A percentile compares a stretch with the other conserved stretches of the same genome.
These are phyloP conservation scores for Sphaeridia pumilis DNA, from an alignment of 2,888 invertebrate species.

Conservation along the genomic window DNA sequence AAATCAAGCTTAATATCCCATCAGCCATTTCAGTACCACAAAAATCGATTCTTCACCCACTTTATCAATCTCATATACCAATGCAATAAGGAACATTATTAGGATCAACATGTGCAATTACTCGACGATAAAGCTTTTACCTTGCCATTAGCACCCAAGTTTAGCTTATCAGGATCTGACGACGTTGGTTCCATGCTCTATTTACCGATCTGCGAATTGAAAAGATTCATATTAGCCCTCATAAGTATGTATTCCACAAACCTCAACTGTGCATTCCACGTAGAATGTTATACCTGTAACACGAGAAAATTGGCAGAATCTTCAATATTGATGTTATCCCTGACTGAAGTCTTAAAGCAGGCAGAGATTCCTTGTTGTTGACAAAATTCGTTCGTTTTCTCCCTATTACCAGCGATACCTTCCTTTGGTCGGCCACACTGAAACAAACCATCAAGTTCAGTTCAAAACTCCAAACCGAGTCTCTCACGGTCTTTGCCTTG, in stretches of 20 bases:
- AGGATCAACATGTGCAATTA: conserved; percentile 29
- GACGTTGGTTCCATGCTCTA: conserved; percentile 34
- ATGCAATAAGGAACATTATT: background rate
- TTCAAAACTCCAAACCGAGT: no score
- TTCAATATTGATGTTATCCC: conserved; percentile 91
- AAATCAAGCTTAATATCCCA: no score
- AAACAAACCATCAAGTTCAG: no score
- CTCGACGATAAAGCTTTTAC: conserved; percentile 17
- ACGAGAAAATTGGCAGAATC: conserved; percentile 86
- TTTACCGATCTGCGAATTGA: conserved; percentile 31
- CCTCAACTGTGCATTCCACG: background rate
- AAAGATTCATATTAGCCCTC: background rate
- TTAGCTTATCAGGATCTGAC: conserved; percentile 31
- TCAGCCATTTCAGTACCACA: no score
- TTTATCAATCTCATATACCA: background rate
- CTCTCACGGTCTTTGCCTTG: no score
- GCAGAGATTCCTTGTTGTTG: conserved; percentile 82
- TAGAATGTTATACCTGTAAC: conserved; percentile 57
- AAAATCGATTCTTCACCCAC: background rate
- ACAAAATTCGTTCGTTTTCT: conserved; percentile 87
- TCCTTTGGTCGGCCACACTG: conserved; percentile 86
- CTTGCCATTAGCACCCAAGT: conserved; percentile 31
- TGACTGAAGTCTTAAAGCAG: conserved; percentile 95
- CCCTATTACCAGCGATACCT: conserved; percentile 64
- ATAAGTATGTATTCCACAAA: background rate